Percentiles rank a stretch among this genome's conserved stretches.
Evolutionary conservation across 2,888 invertebrate species (phyloP).

Genomic region (Nymphalis c-album): DNA sequence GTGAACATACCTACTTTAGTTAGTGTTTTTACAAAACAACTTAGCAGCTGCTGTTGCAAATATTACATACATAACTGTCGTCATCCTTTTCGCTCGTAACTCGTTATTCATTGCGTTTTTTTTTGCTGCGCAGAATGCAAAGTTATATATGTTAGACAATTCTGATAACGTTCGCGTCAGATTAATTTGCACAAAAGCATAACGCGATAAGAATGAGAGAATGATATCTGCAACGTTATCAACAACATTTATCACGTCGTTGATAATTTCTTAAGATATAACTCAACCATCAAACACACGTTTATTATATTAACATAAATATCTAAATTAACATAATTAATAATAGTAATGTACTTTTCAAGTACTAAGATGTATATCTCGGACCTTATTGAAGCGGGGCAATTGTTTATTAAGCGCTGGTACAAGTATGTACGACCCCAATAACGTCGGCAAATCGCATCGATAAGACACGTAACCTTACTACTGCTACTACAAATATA

Average conservation of each 20-base stretch:
- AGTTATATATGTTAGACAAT: conserved; percentile 1
- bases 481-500: conserved; percentile 14
- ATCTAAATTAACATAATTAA: not conserved
- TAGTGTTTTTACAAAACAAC: conserved; percentile 33
- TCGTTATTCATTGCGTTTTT: not conserved
- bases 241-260: conserved; percentile 3
- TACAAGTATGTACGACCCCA: conserved; percentile 53
- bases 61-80: conserved; percentile 15
- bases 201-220: conserved; percentile 6
- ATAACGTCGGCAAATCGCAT: conserved; percentile 52
- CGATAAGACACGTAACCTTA: conserved; percentile 65
- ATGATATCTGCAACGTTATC: conserved; percentile 8
- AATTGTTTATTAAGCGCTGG: conserved; percentile 59
- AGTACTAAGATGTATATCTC: conserved; percentile 47
- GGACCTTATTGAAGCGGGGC: conserved; percentile 61
- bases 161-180: not conserved
- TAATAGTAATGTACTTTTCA: not conserved
- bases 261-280: conserved; percentile 10
- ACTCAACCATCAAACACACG: not conserved
- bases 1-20: conserved; percentile 17
- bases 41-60: conserved; percentile 26
- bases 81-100: conserved; percentile 9
- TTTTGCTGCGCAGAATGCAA: not conserved
- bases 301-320: not conserved
- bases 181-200: not conserved